phyloP scores from a whole-genome alignment of 2,888 invertebrate genomes.

The Brenthis hecate region DNA sequence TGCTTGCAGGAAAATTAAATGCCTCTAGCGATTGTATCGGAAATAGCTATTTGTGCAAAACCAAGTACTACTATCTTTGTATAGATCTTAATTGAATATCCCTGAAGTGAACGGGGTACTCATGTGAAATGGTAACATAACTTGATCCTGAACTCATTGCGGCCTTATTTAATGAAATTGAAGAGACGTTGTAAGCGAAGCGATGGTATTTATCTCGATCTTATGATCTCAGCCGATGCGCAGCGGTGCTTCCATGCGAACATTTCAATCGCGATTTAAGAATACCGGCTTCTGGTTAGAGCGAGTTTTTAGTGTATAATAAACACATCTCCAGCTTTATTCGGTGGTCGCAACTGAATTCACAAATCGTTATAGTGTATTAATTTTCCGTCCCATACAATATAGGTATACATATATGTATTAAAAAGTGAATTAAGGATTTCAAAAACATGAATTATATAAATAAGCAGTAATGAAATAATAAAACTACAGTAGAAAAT shows the following conservation, averaged over 20 bases:
- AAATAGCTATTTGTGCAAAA: slow-evolving; percentile 54
- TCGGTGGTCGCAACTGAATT: slow-evolving; percentile 26
- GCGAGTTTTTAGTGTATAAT: slow-evolving; percentile 45
- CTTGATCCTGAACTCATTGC: slow-evolving; percentile 53
- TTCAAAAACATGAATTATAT: too few relatives aligned
- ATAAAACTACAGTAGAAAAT: too few relatives aligned
- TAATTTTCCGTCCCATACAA: not conserved
- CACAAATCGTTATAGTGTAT: slow-evolving; percentile 1
- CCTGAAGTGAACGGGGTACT: slow-evolving; percentile 58
- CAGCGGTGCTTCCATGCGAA: slow-evolving; percentile 49
- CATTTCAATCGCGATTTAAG: slow-evolving; percentile 70
- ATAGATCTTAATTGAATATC: slow-evolving; percentile 71
- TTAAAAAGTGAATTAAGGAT: too few relatives aligned
- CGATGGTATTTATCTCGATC: slow-evolving; percentile 55
- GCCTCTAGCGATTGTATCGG: slow-evolving; percentile 36
- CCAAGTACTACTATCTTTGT: slow-evolving; percentile 51
- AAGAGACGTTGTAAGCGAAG: slow-evolving; percentile 54
- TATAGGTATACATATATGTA: too few relatives aligned
- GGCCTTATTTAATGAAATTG: slow-evolving; percentile 55
- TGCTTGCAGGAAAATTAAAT: slow-evolving; percentile 21
- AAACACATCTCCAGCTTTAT: slow-evolving; percentile 39
- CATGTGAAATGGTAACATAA: slow-evolving; percentile 55
- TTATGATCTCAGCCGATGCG: slow-evolving; percentile 50
- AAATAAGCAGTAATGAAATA: too few relatives aligned
- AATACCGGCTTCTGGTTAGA: slow-evolving; percentile 63